Conservation (phyloP, 2,797 vertebrate genomes). For the Lithobates sylvaticus region DNA sequence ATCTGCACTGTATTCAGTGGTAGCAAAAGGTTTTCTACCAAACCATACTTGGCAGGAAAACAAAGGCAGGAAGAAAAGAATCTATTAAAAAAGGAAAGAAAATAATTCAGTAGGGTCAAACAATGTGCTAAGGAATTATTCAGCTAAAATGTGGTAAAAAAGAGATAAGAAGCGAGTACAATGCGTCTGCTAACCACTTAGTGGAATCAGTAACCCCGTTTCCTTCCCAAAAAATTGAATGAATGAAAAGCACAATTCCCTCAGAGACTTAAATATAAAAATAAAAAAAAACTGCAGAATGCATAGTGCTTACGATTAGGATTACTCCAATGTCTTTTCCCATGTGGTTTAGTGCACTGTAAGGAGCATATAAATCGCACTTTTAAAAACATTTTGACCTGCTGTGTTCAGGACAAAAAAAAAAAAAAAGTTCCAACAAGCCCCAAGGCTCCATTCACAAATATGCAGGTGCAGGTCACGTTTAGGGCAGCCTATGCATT, state of each 20-base stretch:
- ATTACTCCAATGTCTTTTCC: no score
- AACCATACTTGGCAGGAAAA: neutral
- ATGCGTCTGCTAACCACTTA: constrained; percentile 6
- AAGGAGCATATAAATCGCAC: no score
- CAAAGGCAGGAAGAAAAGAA: constrained; percentile 41
- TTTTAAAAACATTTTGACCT: no score
- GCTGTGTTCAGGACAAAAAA: no score
- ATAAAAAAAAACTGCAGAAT: no score
- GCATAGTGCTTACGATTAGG: no score
- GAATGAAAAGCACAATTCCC: neutral
- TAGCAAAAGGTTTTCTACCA: neutral
- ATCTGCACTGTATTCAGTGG: neutral
- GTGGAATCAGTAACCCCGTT: neutral
- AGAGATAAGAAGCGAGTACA: constrained; percentile 14
- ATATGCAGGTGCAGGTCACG: no score
- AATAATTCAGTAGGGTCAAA: constrained; percentile 1
- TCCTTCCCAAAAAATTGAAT: neutral
- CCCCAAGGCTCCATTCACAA: no score
- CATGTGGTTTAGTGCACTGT: no score
- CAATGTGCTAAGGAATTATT: neutral
- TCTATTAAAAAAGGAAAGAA: constrained; percentile 1
- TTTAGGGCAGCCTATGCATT: no score
- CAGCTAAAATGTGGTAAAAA: neutral
- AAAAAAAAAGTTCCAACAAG: no score
- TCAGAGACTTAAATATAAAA: neutral